Evolutionary conservation across 2,113 vertebrate species (phyloP).

Genomic region (Protobothrops flavoviridis): DNA sequence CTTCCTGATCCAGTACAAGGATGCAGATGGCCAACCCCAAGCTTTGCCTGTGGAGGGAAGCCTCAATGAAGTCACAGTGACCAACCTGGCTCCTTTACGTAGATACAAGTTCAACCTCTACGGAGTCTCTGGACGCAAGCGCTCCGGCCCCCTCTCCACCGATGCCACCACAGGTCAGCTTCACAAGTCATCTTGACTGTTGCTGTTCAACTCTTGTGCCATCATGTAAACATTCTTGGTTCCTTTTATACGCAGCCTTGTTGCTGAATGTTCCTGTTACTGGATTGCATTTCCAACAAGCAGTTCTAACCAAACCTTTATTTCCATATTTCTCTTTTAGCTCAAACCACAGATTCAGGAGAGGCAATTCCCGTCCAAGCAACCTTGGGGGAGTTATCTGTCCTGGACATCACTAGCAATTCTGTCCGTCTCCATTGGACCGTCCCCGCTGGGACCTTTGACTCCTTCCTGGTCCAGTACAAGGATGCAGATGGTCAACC

Average conservation of each 20-base stretch:
- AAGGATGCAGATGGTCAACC: not conserved
- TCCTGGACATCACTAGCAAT: not conserved
- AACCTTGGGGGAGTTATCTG: not conserved
- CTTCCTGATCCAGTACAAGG: conserved; percentile 41
- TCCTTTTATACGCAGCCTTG: not conserved
- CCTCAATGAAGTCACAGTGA: conserved; percentile 30
- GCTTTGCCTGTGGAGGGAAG: conserved; percentile 41
- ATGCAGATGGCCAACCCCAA: conserved; percentile 31
- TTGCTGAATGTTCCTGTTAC: no score
- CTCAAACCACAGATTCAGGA: not conserved
- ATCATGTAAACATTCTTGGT: not conserved
- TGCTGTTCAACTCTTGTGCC: not conserved
- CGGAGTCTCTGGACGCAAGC: conserved; percentile 37
- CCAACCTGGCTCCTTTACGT: conserved; percentile 36
- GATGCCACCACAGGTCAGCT: not conserved
- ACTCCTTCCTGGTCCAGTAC: not conserved
- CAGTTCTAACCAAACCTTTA: not conserved
- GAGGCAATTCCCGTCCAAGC: not conserved
- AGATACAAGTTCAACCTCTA: conserved; percentile 66
- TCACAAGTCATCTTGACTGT: not conserved
- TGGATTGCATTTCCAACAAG: not conserved
- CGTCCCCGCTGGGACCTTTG: not conserved
- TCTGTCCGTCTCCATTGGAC: not conserved
- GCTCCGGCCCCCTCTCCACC: conserved; percentile 37
- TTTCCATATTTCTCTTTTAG: not conserved